Base-by-base conservation (phyloP, 2,888 invertebrate species). In the Spisula solida region DNA sequence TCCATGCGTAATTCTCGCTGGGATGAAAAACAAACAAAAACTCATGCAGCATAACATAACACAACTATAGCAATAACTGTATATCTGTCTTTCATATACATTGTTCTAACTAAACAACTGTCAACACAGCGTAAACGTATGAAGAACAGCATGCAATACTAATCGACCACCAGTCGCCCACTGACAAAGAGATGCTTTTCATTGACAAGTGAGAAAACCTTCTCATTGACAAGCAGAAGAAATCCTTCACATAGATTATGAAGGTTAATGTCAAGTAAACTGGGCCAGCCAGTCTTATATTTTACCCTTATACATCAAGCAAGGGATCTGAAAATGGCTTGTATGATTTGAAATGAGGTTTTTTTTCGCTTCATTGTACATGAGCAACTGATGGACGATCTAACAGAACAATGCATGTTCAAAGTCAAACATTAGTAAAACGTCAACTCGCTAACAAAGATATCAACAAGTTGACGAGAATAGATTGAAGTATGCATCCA, bases 1-100 rank as follows among this genome's bases (percentile, higher is more conserved):
- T 95, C 95, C 85, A 93, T 89, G 48, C 95, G 93, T 55, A 87
- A 70, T 89, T 94, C 94, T 89, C 91, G 93, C 95, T 95, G 75
- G 16, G 41, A 80, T 29, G 51, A 34, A 48, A 83, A 83, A 66
- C 34, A 80, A 85, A 86, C 81, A 86, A 56, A 78, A 78, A 55
- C 66, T 34, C 86, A 86, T 82, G 82, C 82, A 81, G 41, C 56
- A 48, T 51, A 82, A 81, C 70, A 75, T 34, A 75, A 66, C 60
- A 66, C 60, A 66, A 66, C 60, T 25, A 25, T 66, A 66, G 60
- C 60, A 66, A 25, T 8, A 25, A 66, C 60, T 66, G 18, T 56
- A 25, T 66, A 25, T 25, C 25, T 25, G n/a, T 66, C 60, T 25
- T 4, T 25, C 60, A 66, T 66, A 10, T 66, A n/a, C 25, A 25